A percentile compares a stretch with the other conserved stretches of the same genome.
These are phyloP conservation scores for Drepana arcuata DNA, from an alignment of 1,140 invertebrate species.

Conservation along the genomic window DNA sequence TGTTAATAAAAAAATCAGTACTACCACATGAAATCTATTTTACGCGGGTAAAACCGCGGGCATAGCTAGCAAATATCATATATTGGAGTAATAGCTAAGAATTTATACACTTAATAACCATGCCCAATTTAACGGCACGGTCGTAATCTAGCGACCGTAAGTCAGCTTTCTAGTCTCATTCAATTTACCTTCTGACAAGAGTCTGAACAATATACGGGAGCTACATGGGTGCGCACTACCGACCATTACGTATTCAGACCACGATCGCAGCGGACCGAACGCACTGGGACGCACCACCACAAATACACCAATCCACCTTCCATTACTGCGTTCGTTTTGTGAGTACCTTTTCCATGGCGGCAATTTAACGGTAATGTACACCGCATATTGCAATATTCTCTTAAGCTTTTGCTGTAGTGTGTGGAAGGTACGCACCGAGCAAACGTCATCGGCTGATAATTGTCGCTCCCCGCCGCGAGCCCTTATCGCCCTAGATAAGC, in stretches of 20 bases:
- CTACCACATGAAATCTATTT: no score
- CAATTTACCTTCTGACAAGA: conserved; percentile 48
- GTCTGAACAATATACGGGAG: conserved; percentile 49
- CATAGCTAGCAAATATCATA: no score
- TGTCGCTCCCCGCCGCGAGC: conserved; percentile 43
- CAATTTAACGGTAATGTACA: conserved; percentile 9
- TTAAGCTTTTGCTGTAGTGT: neutral
- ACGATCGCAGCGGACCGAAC: conserved; percentile 35
- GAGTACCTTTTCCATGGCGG: no score
- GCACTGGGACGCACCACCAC: conserved; percentile 1
- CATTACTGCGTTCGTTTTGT: conserved; percentile 4
- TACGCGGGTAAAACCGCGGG: no score
- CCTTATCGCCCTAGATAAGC: conserved; percentile 68
- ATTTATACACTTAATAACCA: no score
- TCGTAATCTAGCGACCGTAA: conserved; percentile 8
- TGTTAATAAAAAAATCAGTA: no score
- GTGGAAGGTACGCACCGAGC: conserved; percentile 6
- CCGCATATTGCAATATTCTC: neutral
- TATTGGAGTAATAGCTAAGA: no score
- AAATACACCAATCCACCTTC: neutral
- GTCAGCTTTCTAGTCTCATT: conserved; percentile 26
- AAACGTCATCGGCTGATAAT: conserved; percentile 56
- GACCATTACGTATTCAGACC: conserved; percentile 60
- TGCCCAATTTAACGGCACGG: no score
- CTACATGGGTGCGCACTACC: conserved; percentile 60